Evolutionary conservation across 2,888 invertebrate genomes (phyloP).

Genomic region (Brachypalpus laphriformis): DNA sequence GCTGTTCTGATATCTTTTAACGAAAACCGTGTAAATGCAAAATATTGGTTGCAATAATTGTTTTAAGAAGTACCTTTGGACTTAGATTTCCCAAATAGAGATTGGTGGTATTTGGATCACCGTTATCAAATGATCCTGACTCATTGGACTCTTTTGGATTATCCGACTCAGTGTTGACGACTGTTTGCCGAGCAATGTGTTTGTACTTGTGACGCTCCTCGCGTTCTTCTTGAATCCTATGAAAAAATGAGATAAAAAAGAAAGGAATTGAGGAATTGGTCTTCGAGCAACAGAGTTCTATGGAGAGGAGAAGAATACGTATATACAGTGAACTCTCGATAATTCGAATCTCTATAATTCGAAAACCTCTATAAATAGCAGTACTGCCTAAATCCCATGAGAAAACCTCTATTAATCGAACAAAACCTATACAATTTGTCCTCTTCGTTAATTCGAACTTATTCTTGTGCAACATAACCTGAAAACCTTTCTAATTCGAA

Average conservation of each 20-base stretch:
- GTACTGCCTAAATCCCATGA: no score
- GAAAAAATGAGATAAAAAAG: no score
- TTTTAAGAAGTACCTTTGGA: constrained; percentile 89
- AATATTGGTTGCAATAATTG: not conserved
- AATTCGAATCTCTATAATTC: no score
- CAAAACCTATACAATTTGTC: no score
- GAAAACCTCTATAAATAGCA: no score
- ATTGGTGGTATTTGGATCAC: constrained; percentile 99
- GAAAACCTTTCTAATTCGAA: no score
- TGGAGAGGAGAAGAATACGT: no score
- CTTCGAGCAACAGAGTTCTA: no score
- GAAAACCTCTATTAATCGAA: no score
- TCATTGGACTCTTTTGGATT: constrained; percentile 80
- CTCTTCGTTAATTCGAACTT: no score
- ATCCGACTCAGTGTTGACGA: constrained; percentile 65
- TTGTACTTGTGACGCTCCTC: constrained; percentile 97
- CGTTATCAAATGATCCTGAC: constrained; percentile 94
- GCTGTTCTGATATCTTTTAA: constrained; percentile 94
- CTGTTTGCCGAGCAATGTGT: constrained; percentile 82
- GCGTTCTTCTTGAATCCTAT: constrained; percentile 98
- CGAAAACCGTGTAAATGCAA: not conserved
- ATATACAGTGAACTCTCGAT: no score
- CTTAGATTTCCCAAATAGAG: constrained; percentile 98
- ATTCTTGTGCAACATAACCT: no score
- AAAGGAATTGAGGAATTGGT: not conserved